Base-by-base conservation (phyloP, 2,888 invertebrate genomes). In the Andrena chrysosceles region DNA sequence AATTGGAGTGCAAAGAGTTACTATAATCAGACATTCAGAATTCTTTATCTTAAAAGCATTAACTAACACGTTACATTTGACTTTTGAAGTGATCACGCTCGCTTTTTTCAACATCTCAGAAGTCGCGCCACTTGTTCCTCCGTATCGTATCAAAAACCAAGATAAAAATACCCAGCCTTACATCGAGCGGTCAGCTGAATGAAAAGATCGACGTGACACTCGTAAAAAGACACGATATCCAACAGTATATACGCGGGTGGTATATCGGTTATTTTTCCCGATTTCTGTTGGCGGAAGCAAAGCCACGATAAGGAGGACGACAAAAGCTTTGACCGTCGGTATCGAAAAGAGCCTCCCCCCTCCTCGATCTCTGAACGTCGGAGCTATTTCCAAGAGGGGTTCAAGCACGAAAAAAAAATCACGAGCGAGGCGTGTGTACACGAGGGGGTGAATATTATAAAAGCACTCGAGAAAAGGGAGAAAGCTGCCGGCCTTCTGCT, bases 401-500 rank as follows among this genome's bases (percentile, higher is more conserved):
- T 48, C 69, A 59, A 68, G 66, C 72, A 23, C 56, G 56, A 76
- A 74, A 77, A 73, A 85, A 87, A 83, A 87, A 89, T 90, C 86
- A 83, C 75, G 84, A 75, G 78, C 78, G 74, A 35, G 42, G 23
- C 48, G 84, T 89, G 89, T 90, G 88, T 89, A 91, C 89, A 87
- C 88, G 77, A 42, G 48, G 69, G 91, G 91, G 91, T 91, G 91
- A 92, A 92, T 92, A 92, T 92, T 91, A 91, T 92, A 92, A 92
- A 92, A 91, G 91, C 91, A 83, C 72, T 76, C 69, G 81, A 70
- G 73, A 26, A 54, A 60, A 69, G 73, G 76, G 77, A 66, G 77
- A 69, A 77, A 42, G 49, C 49, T 59, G 67, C 20, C 29, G 72
- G 73, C 59, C 54, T 67, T 49, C n/a, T 60, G 54, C 35, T 33